Evolutionary conservation across 2,888 invertebrate genomes (phyloP).

Genomic region (Agonopterix alstromeriana): DNA sequence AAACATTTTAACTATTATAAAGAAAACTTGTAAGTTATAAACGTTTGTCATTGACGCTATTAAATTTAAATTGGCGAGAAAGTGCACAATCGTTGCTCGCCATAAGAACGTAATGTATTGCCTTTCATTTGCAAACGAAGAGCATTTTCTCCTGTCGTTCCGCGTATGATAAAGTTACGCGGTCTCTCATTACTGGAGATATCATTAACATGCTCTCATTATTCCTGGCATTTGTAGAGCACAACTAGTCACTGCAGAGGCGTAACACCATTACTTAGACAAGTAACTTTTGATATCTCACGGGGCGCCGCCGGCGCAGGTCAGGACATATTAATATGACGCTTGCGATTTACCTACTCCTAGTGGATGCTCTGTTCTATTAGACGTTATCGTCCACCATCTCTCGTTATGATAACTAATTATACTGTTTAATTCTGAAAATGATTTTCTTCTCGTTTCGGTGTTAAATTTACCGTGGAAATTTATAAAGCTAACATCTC

Average conservation of each 20-base stretch:
- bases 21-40: conserved; percentile 9
- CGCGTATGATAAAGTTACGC: conserved; percentile 61
- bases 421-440: too few species aligned
- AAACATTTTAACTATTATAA: background rate
- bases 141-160: conserved; percentile 55
- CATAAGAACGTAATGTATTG: conserved; percentile 44
- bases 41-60: conserved; percentile 32
- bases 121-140: conserved; percentile 62
- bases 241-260: conserved; percentile 28
- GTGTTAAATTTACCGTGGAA: too few species aligned
- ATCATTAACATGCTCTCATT: conserved; percentile 48
- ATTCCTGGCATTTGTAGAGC: conserved; percentile 36
- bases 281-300: conserved; percentile 20
- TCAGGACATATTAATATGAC: too few species aligned
- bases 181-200: conserved; percentile 54
- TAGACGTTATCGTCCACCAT: too few species aligned
- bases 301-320: background rate
- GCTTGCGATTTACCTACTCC: too few species aligned
- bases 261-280: conserved; percentile 24
- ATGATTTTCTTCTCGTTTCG: too few species aligned
- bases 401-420: too few species aligned
- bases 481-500: too few species aligned
- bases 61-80: conserved; percentile 47
- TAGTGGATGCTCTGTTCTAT: too few species aligned
- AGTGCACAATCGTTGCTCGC: conserved; percentile 43